Base-by-base conservation (phyloP, 2,113 vertebrate species). In the Ophiodon elongatus region DNA sequence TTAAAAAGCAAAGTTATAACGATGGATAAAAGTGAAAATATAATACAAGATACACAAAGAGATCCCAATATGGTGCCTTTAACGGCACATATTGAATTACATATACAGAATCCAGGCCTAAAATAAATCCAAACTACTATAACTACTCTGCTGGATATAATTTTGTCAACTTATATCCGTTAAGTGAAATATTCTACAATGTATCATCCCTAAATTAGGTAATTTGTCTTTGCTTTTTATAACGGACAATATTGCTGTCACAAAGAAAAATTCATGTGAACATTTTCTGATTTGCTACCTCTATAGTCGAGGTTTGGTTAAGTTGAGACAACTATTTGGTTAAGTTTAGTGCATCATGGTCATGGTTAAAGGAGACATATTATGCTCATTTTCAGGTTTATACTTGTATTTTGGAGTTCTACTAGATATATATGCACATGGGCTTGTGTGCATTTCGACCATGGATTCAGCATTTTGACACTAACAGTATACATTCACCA, bases 1-100 rank as follows among this genome's bases (percentile, higher is more conserved):
- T 80, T 82, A 86, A 73, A 80, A 70, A 41, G 74, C 25, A 4
- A 47, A 72, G 82, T 81, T 82, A 39, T 17, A 47, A 23, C 1
- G n/a, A 56, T 29, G 60, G 39, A 64, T 57, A 21, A 75, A 84
- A 41, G 23, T 73, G 62, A 64, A 37, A 73, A 73, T 57, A 31
- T 1, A 63, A 39, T 5, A 52, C 21, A 15, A 50, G 74, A 23
- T 33, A 27, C 17, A 69, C 29, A 67, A 62, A 69, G 13, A 73
- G 29, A 63, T 41, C 37, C 41, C 29, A 78, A 19, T 50, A 25
- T 31, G 2, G 6, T 45, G 35, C 41, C 13, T 47, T 67, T 35
- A 74, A 45, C 11, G 33, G 41, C 25, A 52, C 65, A 59, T 43
- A 59, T 19, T 1, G 19, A 82, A 77, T n/a, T 4, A 35, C 2